A percentile compares a stretch with the other conserved stretches of the same genome.
These are phyloP conservation scores for Anguilla pacifica DNA, from an alignment of 2,797 vertebrate species.

Conservation along the genomic window DNA sequence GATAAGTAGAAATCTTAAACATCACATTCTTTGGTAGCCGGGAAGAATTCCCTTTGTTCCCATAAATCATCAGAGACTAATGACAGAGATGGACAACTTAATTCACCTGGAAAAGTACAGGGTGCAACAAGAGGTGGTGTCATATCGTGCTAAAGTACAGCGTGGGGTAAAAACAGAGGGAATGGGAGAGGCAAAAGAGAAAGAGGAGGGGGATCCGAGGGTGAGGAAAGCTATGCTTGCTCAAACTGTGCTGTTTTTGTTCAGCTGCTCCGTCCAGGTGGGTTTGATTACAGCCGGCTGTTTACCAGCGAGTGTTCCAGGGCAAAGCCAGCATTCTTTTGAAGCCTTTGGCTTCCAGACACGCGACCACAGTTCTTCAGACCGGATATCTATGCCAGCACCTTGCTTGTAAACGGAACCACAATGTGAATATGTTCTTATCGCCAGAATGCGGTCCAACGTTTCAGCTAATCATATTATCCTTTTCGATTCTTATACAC, in stretches of 20 bases:
- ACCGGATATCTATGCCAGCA: not conserved
- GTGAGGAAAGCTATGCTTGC: not conserved
- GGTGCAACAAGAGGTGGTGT: not conserved
- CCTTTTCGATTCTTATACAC: too few species aligned
- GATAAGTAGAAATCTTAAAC: conserved; percentile 1
- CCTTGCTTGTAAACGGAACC: not conserved
- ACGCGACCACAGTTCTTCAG: not conserved
- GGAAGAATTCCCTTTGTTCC: not conserved
- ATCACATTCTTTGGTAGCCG: not conserved
- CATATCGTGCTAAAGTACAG: not conserved
- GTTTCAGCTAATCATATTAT: not conserved
- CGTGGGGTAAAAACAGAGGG: not conserved
- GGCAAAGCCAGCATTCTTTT: not conserved
- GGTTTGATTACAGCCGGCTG: not conserved
- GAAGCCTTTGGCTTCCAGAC: not conserved
- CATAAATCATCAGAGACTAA: not conserved
- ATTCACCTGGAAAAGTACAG: not conserved
- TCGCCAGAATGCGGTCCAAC: not conserved
- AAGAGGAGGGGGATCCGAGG: not conserved
- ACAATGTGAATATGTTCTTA: not conserved
- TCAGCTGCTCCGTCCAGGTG: not conserved
- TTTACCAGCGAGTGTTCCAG: not conserved
- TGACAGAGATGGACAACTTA: not conserved
- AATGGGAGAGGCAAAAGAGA: not conserved
- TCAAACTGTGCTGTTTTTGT: not conserved